Base-by-base conservation (phyloP, 2,888 invertebrate genomes). In the Drosophila engyochracea region DNA sequence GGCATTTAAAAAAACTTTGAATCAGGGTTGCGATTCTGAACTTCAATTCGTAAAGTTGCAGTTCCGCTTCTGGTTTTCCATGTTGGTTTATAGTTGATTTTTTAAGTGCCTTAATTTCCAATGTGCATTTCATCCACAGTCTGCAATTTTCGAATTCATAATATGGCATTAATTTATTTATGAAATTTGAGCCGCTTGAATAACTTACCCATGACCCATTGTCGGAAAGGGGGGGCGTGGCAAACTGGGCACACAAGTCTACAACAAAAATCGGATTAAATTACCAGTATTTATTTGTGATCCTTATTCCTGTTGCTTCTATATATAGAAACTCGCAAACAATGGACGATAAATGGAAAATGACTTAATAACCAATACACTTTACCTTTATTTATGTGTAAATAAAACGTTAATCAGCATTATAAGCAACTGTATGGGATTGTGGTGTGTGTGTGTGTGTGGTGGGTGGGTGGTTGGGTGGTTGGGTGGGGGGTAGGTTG, bases 321-420 rank as follows among this genome's bases (percentile, higher is more conserved):
- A 49, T 61, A 31, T 22, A 14, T 22, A 7, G 16, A 9, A 35
- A 67, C 41, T 53, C 54, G 35, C 31, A 31, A 67, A 72, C 76
- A 76, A 76, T 76, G 76, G 61, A 58, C 71, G 61, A 57, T 76
- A 61, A 67, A 60, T 68, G 66, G 54, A 57, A 70, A 81, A 86
- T 79, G 71, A 82, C 80, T 88, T 83, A 88, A 85, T 88, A 85
- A 82, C 73, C 82, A 75, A 86, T 76, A 74, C 70, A 81, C 63
- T 81, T 67, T 70, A 54, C 70, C 70, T 81, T 81, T 78, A 78
- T 85, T 85, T 82, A 85, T 78, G 76, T 52, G 72, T 63, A 75
- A 88, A 82, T 82, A 81, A 74, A 75, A 75, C 78, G 81, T 82
- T 83, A 85, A 88, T 83, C 86, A 81, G 74, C 81, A 76, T 76